Conservation (phyloP, 2,797 vertebrate species). For the Heliangelus exortis region DNA sequence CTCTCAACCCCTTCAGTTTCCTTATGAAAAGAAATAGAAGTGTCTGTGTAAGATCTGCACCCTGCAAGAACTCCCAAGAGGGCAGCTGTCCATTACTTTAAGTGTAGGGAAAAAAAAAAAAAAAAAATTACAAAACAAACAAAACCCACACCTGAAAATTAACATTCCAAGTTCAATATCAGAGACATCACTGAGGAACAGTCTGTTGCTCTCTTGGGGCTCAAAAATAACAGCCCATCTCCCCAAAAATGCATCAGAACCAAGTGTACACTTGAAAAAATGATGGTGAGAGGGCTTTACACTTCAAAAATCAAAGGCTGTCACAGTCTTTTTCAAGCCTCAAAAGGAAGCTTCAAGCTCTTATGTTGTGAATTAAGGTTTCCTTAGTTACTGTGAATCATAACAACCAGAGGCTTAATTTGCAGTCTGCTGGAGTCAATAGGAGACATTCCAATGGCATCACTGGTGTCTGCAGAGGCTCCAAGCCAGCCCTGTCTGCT, state of each 20-base stretch:
- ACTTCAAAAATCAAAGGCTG: not conserved
- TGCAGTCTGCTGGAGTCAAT: constrained; percentile 55
- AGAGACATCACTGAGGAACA: not conserved
- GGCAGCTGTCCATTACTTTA: rapidly evolving
- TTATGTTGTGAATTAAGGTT: constrained; percentile 30
- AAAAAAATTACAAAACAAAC: too few relatives aligned
- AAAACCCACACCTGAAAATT: not conserved
- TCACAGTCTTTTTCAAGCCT: not conserved
- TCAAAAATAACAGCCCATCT: not conserved
- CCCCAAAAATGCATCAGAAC: not conserved
- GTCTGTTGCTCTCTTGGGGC: not conserved
- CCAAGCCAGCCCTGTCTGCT: not conserved
- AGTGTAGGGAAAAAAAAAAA: rapidly evolving
- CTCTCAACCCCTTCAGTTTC: not conserved
- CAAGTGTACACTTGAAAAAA: not conserved
- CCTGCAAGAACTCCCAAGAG: not conserved
- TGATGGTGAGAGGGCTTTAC: not conserved
- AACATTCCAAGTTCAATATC: not conserved
- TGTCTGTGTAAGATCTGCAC: not conserved
- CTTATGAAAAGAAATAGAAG: not conserved
- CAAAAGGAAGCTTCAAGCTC: constrained; percentile 13
- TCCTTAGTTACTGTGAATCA: constrained; percentile 67
- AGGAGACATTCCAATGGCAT: constrained; percentile 35
- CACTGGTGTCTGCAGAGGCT: not conserved
- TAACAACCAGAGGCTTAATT: constrained; percentile 36